Evolutionary conservation across 2,888 invertebrate genomes (phyloP).

Genomic region (Lithodes maja): DNA sequence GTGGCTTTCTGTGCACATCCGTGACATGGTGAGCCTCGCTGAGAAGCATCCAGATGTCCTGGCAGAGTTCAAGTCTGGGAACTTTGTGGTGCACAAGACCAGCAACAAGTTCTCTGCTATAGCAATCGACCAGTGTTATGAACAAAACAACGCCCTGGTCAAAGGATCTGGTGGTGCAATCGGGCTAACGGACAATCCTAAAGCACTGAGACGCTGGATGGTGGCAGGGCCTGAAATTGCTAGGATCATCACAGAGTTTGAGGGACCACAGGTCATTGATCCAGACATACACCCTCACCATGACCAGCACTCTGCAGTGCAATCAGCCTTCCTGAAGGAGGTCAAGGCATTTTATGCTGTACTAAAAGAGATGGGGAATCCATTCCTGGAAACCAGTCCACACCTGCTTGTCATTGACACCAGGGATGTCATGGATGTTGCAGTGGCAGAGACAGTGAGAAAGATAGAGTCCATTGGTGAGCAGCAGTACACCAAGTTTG

Average conservation of each 20-base stretch:
- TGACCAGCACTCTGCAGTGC: conserved; percentile 5
- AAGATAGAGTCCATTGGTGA: conserved; percentile 9
- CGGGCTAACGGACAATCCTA: conserved; percentile 24
- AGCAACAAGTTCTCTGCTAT: conserved; percentile 71
- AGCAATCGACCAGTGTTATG: conserved; percentile 72
- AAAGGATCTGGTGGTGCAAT: conserved; percentile 28
- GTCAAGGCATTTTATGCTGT: neutral
- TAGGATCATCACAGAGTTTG: conserved; percentile 57
- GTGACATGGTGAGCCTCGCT: conserved; percentile 28
- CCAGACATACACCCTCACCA: neutral
- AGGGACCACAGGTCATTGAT: neutral
- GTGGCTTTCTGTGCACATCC: conserved; percentile 45
- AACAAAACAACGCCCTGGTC: conserved; percentile 71
- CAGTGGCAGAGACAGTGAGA: conserved; percentile 20
- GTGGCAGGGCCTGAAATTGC: conserved; percentile 60
- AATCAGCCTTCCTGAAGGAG: conserved; percentile 15
- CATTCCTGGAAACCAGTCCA: conserved; percentile 14
- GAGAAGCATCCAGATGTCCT: conserved; percentile 33
- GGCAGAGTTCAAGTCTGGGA: conserved; percentile 26
- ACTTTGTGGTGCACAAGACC: conserved; percentile 62
- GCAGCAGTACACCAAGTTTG: conserved; percentile 19
- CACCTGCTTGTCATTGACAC: conserved; percentile 5
- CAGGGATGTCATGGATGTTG: neutral
- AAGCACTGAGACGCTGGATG: conserved; percentile 59
- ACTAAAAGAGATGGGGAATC: conserved; percentile 14